Percentiles rank a stretch among this genome's conserved stretches.
Evolutionary conservation across 2,888 invertebrate genomes (phyloP).

Genomic region (Drosophila mimetica): DNA sequence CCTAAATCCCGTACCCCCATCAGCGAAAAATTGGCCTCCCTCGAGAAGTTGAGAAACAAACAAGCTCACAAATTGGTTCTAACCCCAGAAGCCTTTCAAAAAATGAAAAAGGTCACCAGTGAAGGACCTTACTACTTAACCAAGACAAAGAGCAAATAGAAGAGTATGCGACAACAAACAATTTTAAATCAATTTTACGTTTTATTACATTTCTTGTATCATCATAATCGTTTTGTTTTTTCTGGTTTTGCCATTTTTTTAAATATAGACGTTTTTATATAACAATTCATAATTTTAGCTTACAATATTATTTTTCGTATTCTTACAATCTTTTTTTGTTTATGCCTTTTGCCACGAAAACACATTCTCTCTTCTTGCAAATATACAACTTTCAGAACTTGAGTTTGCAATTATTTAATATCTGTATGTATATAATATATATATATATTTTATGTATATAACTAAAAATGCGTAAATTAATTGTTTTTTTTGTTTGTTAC

Average conservation of each 20-base stretch:
- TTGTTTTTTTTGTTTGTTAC: conserved; percentile 55
- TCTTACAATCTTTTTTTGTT: conserved; percentile 59
- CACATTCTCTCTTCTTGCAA: conserved; percentile 55
- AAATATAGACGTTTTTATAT: conserved; percentile 79
- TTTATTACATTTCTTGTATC: conserved; percentile 55
- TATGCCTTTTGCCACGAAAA: conserved; percentile 59
- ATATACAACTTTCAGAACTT: conserved; percentile 73
- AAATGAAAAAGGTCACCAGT: conserved; percentile 24
- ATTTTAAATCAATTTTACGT: conserved; percentile 34
- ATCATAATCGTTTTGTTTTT: conserved; percentile 59
- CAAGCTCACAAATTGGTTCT: conserved; percentile 31
- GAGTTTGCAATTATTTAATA: conserved; percentile 68
- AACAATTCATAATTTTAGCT: conserved; percentile 81
- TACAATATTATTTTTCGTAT: conserved; percentile 69
- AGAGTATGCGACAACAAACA: conserved; percentile 3
- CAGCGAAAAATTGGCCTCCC: conserved; percentile 1
- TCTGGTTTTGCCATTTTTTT: conserved; percentile 68
- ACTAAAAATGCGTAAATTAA: conserved; percentile 80
- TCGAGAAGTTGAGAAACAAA: conserved; percentile 45
- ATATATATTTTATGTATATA: conserved; percentile 63
- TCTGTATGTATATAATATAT: conserved; percentile 56
- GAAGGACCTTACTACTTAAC: background rate
- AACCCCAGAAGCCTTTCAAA: conserved; percentile 47
- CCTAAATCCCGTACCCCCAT: background rate
- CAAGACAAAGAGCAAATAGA: background rate